Evolutionary conservation across 2,888 invertebrate genomes (phyloP).

Genomic region (Melanophora roralis): DNA sequence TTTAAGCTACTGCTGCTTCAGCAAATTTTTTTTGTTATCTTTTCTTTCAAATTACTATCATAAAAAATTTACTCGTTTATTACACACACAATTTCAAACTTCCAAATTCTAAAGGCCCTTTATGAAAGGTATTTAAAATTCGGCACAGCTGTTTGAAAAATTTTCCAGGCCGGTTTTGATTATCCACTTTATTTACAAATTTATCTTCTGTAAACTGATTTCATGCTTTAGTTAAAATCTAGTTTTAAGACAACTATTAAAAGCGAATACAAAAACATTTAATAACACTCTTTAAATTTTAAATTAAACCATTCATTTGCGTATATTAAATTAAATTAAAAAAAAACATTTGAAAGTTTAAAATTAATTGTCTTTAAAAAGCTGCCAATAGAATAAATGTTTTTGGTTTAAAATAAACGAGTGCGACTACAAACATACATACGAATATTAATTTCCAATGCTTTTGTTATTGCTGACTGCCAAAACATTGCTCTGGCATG

Average conservation of each 20-base stretch:
- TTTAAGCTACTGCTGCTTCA: no score
- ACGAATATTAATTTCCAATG: neutral
- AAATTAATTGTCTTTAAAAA: constrained; percentile 56
- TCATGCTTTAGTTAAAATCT: neutral
- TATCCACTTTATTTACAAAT: neutral
- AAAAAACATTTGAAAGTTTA: constrained; percentile 53
- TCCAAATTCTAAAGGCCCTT: no score
- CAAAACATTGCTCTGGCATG: constrained; percentile 3
- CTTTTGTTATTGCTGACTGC: neutral
- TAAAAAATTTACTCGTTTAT: no score
- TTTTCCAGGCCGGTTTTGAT: neutral
- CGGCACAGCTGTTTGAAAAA: no score
- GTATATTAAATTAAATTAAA: constrained; percentile 38
- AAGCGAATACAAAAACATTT: neutral
- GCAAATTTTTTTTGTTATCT: no score
- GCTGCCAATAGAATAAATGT: constrained; percentile 37
- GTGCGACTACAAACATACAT: no score
- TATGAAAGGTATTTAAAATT: no score
- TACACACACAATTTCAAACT: no score
- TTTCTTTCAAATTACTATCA: no score
- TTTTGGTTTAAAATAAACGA: constrained; percentile 8
- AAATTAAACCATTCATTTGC: neutral
- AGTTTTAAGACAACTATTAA: constrained; percentile 7
- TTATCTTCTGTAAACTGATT: neutral
- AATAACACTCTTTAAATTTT: constrained; percentile 14